Base-by-base conservation (phyloP, 1,140 invertebrate genomes). In the Pachypeltis micranthus region DNA sequence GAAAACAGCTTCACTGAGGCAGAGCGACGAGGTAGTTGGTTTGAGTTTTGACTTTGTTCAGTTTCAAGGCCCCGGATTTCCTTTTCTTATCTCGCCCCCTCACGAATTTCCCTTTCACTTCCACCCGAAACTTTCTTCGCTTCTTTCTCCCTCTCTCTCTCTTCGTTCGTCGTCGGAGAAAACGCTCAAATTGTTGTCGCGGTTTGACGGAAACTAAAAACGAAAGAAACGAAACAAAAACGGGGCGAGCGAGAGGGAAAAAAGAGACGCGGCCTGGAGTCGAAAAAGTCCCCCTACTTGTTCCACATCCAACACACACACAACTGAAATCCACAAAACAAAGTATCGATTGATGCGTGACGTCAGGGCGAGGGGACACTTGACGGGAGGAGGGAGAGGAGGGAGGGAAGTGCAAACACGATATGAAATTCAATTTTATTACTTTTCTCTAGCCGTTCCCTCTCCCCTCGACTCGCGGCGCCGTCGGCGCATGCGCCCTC, bases 361-460 rank as follows among this genome's bases (percentile, higher is more conserved):
- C 62, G 55, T 61, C 59, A 65, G 27, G 55, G 66, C 21, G 51
- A 57, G 56, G 63, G 60, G 44, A 64, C 63, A 64, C 63, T 64
- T 64, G 63, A 64, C 60, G 60, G 21, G 60, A 58, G 27, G 31
- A 27, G 65, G 63, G 60, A 44, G 56, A 63, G 61, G 60, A 44
- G 56, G 66, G 61, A 63, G 59, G 61, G 58, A 68, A 68, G 67
- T 68, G 67, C 67, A 68, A 66, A 68, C 67, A 68, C 67, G 67
- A 68, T 68, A 68, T 68, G 67, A 68, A 68, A 68, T 68, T 68
- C 67, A 68, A 68, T 68, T 68, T 68, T 68, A 68, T 68, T 68
- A 66, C 67, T 68, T 68, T 68, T 68, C 66, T 68, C 59, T 64
- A 64, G 61, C 44, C 39, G 26, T 24, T 44, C 47, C 23, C 39